Evolutionary conservation across 2,888 invertebrate species (phyloP).

Genomic region (Koerneria pararmatus): DNA sequence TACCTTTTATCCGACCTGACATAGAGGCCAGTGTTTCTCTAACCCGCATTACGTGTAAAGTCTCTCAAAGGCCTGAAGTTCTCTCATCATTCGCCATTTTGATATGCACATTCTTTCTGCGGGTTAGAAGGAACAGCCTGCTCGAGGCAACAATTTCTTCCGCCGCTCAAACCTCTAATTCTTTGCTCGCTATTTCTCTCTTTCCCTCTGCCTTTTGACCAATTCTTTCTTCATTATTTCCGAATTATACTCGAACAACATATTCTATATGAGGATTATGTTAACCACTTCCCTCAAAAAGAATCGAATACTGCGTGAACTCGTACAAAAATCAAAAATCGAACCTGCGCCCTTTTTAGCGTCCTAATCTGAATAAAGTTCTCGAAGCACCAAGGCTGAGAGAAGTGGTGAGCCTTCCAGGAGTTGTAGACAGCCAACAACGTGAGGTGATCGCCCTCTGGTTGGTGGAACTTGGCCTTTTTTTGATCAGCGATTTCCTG

Average conservation of each 20-base stretch:
- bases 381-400: conserved; percentile 98
- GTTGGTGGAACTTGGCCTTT: conserved; percentile 97
- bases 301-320: background rate
- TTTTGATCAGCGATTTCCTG: conserved; percentile 95
- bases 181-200: too few species aligned
- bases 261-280: background rate
- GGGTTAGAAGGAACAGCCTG: too few species aligned
- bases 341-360: conserved; percentile 75
- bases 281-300: background rate
- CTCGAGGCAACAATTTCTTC: too few species aligned
- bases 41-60: too few species aligned
- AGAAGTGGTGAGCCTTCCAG: conserved; percentile 98
- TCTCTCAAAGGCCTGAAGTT: too few species aligned
- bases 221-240: too few species aligned
- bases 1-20: too few species aligned
- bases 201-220: too few species aligned
- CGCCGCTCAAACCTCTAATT: too few species aligned
- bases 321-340: background rate
- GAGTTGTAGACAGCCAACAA: conserved; percentile 96
- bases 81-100: too few species aligned
- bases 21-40: too few species aligned
- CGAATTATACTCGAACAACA: background rate
- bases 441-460: conserved; percentile 95
- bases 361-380: conserved; percentile 97
- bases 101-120: too few species aligned